Conservation (phyloP, 2,113 vertebrate genomes). For the Myrmophylax atrothorax region DNA sequence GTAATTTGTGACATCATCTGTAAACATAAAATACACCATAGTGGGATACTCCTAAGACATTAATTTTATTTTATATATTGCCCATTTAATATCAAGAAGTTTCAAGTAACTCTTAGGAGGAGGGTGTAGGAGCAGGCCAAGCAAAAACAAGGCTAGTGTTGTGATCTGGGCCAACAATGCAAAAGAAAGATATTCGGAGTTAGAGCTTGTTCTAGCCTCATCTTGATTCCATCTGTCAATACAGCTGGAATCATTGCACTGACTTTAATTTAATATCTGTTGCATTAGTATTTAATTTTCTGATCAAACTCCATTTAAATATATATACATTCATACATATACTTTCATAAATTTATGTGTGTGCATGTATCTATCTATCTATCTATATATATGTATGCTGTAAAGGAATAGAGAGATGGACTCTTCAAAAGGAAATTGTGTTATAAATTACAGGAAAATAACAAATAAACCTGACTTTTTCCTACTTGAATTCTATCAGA, state of each 20-base stretch:
- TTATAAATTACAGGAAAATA: background rate
- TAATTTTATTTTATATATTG: background rate
- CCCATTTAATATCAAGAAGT: background rate
- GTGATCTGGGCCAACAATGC: background rate
- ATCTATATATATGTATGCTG: background rate
- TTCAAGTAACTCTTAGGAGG: background rate
- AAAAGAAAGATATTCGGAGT: background rate
- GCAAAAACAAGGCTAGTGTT: background rate
- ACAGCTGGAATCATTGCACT: background rate
- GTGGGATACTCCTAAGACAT: background rate
- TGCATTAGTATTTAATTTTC: background rate
- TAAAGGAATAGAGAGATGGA: background rate
- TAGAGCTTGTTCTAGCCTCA: background rate
- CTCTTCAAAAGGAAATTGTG: background rate
- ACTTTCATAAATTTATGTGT: background rate
- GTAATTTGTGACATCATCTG: background rate
- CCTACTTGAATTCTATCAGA: background rate
- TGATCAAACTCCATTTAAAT: background rate
- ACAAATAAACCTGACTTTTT: background rate
- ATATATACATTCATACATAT: background rate
- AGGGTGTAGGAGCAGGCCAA: background rate
- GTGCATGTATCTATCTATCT: background rate
- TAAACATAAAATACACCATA: background rate
- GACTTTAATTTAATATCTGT: background rate
- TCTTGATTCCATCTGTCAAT: background rate